A percentile compares a stretch with the other conserved stretches of the same genome.
Conservation (phyloP, 2,113 vertebrate species). For the Odocoileus hemionus region DNA sequence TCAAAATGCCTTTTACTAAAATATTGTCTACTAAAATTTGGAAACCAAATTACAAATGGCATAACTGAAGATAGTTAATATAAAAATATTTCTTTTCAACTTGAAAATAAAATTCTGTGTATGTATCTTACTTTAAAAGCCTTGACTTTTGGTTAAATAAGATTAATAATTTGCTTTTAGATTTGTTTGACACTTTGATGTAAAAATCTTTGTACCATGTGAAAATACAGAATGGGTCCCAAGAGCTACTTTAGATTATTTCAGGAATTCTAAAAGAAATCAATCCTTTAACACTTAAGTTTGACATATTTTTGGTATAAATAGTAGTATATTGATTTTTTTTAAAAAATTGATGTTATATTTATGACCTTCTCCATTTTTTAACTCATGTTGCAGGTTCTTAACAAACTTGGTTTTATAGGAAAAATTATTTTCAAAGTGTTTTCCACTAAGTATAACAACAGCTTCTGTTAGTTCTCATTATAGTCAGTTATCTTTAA, state of each 20-base stretch:
- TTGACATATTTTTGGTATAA: neutral
- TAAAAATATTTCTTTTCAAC: neutral
- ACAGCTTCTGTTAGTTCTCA: slow-evolving; percentile 9
- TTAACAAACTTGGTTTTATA: neutral
- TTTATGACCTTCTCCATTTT: neutral
- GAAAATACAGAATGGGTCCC: neutral
- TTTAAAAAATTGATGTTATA: neutral
- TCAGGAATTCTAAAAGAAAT: neutral
- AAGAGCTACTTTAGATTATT: slow-evolving; percentile 24
- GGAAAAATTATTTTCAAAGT: neutral
- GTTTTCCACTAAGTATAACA: neutral
- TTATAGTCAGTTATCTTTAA: neutral
- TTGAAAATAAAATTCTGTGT: neutral
- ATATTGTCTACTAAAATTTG: neutral
- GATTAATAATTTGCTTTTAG: neutral
- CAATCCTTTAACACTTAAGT: neutral
- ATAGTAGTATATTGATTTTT: neutral
- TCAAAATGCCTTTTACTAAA: neutral
- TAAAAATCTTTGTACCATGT: neutral
- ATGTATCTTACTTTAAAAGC: neutral
- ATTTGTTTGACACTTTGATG: neutral
- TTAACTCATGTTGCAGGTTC: neutral
- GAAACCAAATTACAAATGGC: neutral
- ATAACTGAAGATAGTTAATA: neutral
- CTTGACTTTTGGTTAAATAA: neutral